phyloP scores from a whole-genome alignment of 2,888 invertebrate genomes.

The Agrochola litura region DNA sequence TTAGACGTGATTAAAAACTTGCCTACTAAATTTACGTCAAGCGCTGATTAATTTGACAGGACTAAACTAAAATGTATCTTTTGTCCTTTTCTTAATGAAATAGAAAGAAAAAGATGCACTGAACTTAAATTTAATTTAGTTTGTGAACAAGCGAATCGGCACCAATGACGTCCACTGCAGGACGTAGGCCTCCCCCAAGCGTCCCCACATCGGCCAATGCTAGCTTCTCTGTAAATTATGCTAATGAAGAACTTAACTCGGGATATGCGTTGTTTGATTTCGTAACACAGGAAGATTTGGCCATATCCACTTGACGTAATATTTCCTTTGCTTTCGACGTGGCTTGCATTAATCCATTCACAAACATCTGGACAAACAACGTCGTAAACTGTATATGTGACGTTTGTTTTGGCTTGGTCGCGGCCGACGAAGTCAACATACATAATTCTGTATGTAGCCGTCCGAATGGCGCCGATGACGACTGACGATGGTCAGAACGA shows the following conservation, averaged over 20 bases:
- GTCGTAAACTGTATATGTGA: conserved; percentile 33
- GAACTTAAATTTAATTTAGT: no score
- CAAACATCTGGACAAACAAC: conserved; percentile 36
- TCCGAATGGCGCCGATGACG: conserved; percentile 5
- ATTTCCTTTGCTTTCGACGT: conserved; percentile 21
- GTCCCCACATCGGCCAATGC: no score
- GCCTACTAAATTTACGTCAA: no score
- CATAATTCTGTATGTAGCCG: not conserved
- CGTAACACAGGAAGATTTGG: conserved; percentile 8
- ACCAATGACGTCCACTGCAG: not conserved
- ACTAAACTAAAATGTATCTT: no score
- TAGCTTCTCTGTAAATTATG: no score
- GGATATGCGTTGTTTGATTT: not conserved
- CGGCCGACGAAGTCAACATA: not conserved
- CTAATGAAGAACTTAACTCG: not conserved
- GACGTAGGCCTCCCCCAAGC: not conserved
- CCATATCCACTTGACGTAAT: conserved; percentile 9
- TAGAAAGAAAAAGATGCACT: no score
- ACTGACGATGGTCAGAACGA: not conserved
- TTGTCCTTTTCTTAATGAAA: no score
- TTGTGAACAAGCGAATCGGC: no score
- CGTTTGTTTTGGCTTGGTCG: conserved; percentile 30
- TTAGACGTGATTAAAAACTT: no score
- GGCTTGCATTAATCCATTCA: conserved; percentile 23
- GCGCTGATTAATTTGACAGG: no score